Conservation (phyloP, 1,140 invertebrate species). For the Drosophila yakuba region DNA sequence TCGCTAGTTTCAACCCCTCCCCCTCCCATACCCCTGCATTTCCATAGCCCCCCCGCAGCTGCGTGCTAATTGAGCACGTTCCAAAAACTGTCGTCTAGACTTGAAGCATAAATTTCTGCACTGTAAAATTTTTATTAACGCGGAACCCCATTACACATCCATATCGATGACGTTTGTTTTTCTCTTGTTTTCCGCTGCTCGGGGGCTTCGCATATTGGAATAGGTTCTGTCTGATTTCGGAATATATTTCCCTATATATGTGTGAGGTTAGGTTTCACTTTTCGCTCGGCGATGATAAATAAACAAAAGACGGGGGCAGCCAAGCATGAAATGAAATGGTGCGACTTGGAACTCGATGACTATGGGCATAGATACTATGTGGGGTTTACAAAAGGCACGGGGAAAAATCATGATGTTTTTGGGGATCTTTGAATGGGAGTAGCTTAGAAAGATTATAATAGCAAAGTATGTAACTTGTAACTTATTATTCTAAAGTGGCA, state of each 20-base stretch:
- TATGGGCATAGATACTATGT: constrained; percentile 15
- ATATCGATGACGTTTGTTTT: constrained; percentile 38
- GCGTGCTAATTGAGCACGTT: constrained; percentile 75
- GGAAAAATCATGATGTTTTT: neutral
- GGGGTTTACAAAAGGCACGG: constrained; percentile 1
- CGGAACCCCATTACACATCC: constrained; percentile 67
- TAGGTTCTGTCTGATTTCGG: constrained; percentile 12
- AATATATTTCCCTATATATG: neutral
- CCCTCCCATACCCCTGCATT: neutral
- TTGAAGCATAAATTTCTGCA: constrained; percentile 78
- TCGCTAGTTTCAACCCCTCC: neutral
- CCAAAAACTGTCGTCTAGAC: constrained; percentile 81
- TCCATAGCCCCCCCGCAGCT: constrained; percentile 4
- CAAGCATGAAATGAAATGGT: constrained; percentile 61
- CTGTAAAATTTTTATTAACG: constrained; percentile 74
- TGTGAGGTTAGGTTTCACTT: constrained; percentile 66
- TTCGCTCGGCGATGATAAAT: constrained; percentile 29
- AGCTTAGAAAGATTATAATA: neutral
- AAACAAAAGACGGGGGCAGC: constrained; percentile 44
- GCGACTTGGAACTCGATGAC: constrained; percentile 35
- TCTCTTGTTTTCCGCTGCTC: constrained; percentile 10
- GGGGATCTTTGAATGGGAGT: neutral
- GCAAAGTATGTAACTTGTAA: neutral
- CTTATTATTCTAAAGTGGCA: neutral
- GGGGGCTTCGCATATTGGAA: constrained; percentile 18